Conservation (phyloP, 1,140 invertebrate species). For the Hydropsyche tenuis region DNA sequence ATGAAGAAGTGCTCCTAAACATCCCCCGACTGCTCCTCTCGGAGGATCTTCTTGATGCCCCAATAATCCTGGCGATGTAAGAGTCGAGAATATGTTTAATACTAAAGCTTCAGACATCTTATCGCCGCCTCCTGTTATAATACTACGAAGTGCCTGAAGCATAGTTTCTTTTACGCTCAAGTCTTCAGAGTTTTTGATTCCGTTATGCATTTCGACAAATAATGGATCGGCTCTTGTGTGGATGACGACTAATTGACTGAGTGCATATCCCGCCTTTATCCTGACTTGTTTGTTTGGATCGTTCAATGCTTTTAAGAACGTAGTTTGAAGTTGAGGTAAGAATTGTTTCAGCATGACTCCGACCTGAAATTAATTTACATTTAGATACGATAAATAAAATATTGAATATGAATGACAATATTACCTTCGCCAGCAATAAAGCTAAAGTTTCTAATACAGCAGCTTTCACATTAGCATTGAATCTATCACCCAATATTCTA, state of each 20-base stretch:
- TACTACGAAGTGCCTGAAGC: conserved; percentile 85
- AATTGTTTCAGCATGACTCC: conserved; percentile 96
- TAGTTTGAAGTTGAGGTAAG: conserved; percentile 96
- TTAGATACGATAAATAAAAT: not conserved
- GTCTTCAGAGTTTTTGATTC: conserved; percentile 85
- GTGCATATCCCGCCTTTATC: conserved; percentile 85
- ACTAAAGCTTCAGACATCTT: conserved; percentile 87
- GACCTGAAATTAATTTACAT: conserved; percentile 65
- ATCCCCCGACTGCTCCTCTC: conserved; percentile 82
- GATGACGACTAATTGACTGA: conserved; percentile 89
- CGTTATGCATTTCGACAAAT: conserved; percentile 88
- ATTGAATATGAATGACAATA: not conserved
- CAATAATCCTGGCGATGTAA: conserved; percentile 71
- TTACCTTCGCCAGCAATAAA: conserved; percentile 86
- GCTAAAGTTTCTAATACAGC: conserved; percentile 95
- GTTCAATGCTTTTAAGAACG: conserved; percentile 92
- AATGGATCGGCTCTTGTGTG: conserved; percentile 88
- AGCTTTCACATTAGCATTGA: conserved; percentile 91
- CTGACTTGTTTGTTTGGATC: conserved; percentile 88
- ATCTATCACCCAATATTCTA: conserved; percentile 95
- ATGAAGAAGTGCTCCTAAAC: conserved; percentile 83
- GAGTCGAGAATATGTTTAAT: conserved; percentile 75
- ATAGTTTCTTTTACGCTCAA: conserved; percentile 87
- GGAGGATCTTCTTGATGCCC: conserved; percentile 81
- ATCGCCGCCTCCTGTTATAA: conserved; percentile 82